These are phyloP conservation scores for Orussus abietinus DNA, from an alignment of 1,140 invertebrate genomes.

Conservation along the genomic window DNA sequence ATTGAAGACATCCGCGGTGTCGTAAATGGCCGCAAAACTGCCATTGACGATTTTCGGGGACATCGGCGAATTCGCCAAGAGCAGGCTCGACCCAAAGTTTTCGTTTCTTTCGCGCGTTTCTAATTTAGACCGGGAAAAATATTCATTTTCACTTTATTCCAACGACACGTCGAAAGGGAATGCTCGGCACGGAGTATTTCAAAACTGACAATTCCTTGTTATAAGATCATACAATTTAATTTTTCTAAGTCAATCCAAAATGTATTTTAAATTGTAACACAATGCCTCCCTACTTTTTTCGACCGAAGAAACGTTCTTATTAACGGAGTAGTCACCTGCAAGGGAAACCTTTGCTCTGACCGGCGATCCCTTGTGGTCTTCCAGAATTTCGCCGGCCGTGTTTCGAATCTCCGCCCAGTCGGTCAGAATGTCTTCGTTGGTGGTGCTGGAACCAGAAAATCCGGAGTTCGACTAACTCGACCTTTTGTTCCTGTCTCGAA, in stretches of 20 bases:
- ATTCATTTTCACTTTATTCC: no score
- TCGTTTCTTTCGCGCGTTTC: slow-evolving; percentile 79
- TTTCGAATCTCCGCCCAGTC: slow-evolving; percentile 87
- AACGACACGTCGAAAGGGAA: no score
- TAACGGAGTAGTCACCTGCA: slow-evolving; percentile 64
- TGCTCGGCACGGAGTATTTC: no score
- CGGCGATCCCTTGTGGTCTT: slow-evolving; percentile 50
- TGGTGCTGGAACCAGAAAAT: slow-evolving; percentile 69
- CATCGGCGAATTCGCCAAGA: slow-evolving; percentile 92
- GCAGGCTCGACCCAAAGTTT: slow-evolving; percentile 87
- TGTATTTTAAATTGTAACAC: no score
- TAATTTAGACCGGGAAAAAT: no score
- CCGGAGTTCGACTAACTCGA: no score
- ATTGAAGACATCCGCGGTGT: slow-evolving; percentile 77
- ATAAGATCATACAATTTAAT: no score
- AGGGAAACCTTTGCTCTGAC: slow-evolving; percentile 65
- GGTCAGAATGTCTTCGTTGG: slow-evolving; percentile 78
- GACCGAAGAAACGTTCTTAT: no score
- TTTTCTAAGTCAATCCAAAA: no score
- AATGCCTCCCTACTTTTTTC: no score
- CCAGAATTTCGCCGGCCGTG: slow-evolving; percentile 71
- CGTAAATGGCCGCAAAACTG: slow-evolving; percentile 92
- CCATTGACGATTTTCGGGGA: slow-evolving; percentile 97
- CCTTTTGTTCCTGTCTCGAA: no score
- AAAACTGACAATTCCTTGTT: no score